Evolutionary conservation across 2,888 invertebrate species (phyloP), one percentile per base, ranked within the genome.

Genomic region (Junonia oenone): DNA sequence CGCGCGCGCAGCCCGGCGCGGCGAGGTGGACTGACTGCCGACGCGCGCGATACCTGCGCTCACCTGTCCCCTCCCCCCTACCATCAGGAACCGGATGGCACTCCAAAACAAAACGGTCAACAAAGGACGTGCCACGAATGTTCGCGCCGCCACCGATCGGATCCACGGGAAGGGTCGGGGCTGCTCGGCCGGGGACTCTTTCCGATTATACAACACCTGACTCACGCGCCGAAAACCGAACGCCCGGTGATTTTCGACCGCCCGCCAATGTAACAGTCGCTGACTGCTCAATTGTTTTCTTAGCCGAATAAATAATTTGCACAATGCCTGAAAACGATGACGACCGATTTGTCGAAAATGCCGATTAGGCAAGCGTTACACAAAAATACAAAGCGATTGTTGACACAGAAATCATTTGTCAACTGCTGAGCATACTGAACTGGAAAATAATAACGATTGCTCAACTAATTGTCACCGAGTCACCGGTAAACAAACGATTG

Each of bases 51-150:
- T 85, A 84, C 89, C 87, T 87, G 85, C 83, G 83, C 83, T 81
- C 87, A 83, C 88, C 87, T 87, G 85, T 83, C 84, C 87, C 86
- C 88, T 81, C 83, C 69, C 80, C 83, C 79, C 84, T 78, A 76
- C 83, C 81, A 83, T 81, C 81, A 88, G 87, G 88, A 90, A 88
- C 89, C 88, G 88, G 88, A 89, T 87, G 88, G 83, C 81, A 78
- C 82, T 87, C 84, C 90, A 89, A 89, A 90, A 90, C 89, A 90
- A 87, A 89, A 88, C 87, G 80, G 84, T 85, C 84, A 87, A 87
- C 89, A 87, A 88, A 89, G 86, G 87, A 87, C 83, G 83, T 87
- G 88, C 88, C 86, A 87, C 85, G 79, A 88, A 88, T 87, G 87
- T 86, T 83, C 84, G 81, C 83, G 78, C 81, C 83, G 79, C 81